Evolutionary conservation across 2,888 invertebrate species (phyloP), one percentile per base, ranked within the genome.

Genomic region (Ceramica pisi): DNA sequence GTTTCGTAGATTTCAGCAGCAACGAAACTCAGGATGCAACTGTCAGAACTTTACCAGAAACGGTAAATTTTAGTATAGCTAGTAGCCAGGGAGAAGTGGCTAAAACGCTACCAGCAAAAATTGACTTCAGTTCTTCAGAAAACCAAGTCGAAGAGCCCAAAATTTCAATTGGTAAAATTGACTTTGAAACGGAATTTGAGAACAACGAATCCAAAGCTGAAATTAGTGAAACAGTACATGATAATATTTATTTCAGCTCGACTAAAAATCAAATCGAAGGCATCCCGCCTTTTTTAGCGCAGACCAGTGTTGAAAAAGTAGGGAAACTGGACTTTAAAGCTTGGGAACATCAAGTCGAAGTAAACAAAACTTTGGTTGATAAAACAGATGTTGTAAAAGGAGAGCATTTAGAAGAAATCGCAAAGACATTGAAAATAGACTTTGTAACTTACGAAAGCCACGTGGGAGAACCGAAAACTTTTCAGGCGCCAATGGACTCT

Each of bases 291-390:
- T 1, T 76, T 19, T 51, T 35, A 46, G 19, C 23, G 2, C 60
- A 78, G 9, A 63, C 1, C 14, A 80, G 46, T 10, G 8, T 53
- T 48, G 66, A 71, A n/a, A 77, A 38, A 9, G 59, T 78, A 7
- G 72, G 79, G 2, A 74, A 74, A 78, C 48, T 82, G 0, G 48
- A 79, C 14, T 53, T 82, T 31, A 66, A 64, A 59, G 68, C 68
- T 19, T 79, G 82, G 82, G 64, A 74, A 65, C 53, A 67, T 41
- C 51, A 69, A 50, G 53, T 82, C 14, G 80, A 82, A 67, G 60
- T 41, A 0, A 82, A 79, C 10, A 82, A 78, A 79, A 74, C 64
- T 1, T 31, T 70, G 14, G 56, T 82, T 2, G 66, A 73, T 48
- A 82, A 67, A 64, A 65, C 53, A 44, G 68, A 74, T 16, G 10